Conservation (phyloP, 2,797 vertebrate genomes). For the Xiphophorus birchmanni region DNA sequence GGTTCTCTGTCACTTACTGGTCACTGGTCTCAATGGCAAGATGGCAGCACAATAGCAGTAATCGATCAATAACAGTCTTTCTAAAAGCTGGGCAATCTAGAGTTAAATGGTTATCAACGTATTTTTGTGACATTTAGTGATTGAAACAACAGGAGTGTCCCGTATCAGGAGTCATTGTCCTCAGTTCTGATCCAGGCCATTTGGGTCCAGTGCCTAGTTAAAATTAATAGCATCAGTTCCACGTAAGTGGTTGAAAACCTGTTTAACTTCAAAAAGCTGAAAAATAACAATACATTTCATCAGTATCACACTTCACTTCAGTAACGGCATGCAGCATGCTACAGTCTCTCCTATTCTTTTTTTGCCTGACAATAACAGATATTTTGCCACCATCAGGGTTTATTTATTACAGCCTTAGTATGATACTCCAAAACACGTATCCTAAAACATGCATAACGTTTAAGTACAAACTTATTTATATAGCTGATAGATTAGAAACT, state of each 20-base stretch:
- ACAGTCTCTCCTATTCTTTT: neutral
- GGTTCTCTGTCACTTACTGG: conserved; percentile 50
- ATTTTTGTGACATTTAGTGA: conserved; percentile 18
- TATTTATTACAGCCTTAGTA: neutral
- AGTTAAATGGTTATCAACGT: conserved; percentile 24
- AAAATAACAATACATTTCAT: neutral
- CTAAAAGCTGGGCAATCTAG: conserved; percentile 52
- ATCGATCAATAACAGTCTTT: conserved; percentile 39
- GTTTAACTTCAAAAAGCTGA: neutral
- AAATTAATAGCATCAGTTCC: neutral
- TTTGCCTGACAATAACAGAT: neutral
- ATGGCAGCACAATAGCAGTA: conserved; percentile 57
- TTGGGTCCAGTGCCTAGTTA: neutral
- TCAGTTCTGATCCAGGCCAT: neutral
- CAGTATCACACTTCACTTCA: neutral
- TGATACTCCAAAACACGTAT: neutral
- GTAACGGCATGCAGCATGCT: neutral
- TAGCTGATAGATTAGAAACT: neutral
- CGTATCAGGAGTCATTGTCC: neutral
- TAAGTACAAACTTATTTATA: neutral
- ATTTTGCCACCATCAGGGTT: neutral
- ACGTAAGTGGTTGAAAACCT: neutral
- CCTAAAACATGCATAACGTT: neutral
- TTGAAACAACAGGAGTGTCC: neutral
- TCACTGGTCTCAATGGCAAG: conserved; percentile 57